Conservation (phyloP, 2,888 invertebrate species). For the Taenaris catops region DNA sequence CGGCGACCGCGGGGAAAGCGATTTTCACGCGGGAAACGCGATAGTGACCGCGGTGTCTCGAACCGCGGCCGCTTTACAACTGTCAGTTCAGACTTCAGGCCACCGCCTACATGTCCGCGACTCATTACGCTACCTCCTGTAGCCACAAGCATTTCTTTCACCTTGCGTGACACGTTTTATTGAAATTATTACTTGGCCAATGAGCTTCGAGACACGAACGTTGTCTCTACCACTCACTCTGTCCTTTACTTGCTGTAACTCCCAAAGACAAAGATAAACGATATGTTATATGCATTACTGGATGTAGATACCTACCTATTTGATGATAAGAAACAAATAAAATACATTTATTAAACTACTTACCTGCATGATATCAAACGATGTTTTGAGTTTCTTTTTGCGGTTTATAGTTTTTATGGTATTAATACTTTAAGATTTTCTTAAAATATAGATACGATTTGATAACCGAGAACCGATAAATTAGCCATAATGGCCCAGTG, state of each 20-base stretch:
- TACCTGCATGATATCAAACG: not conserved
- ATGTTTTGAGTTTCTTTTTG: too few relatives aligned
- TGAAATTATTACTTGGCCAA: constrained; percentile 24
- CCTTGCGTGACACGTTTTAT: constrained; percentile 26
- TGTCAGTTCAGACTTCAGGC: constrained; percentile 45
- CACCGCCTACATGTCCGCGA: constrained; percentile 28
- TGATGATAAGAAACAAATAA: constrained; percentile 5
- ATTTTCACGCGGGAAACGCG: constrained; percentile 75
- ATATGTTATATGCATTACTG: not conserved
- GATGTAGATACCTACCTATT: not conserved
- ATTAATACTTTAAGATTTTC: too few relatives aligned
- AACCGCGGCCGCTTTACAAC: constrained; percentile 56
- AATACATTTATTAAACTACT: constrained; percentile 3
- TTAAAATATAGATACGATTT: too few relatives aligned
- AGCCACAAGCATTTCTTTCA: constrained; percentile 25
- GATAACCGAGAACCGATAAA: too few relatives aligned
- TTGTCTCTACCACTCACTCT: constrained; percentile 18
- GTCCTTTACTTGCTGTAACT: constrained; percentile 5
- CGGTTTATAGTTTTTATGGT: too few relatives aligned
- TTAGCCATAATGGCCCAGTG: too few relatives aligned
- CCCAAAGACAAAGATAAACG: constrained; percentile 3
- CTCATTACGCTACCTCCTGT: constrained; percentile 25
- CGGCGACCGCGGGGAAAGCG: constrained; percentile 71
- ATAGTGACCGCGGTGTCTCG: constrained; percentile 68
- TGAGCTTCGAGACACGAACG: constrained; percentile 19